phyloP scores from a whole-genome alignment of 2,113 vertebrate species.

The Paramormyrops kingsleyae region DNA sequence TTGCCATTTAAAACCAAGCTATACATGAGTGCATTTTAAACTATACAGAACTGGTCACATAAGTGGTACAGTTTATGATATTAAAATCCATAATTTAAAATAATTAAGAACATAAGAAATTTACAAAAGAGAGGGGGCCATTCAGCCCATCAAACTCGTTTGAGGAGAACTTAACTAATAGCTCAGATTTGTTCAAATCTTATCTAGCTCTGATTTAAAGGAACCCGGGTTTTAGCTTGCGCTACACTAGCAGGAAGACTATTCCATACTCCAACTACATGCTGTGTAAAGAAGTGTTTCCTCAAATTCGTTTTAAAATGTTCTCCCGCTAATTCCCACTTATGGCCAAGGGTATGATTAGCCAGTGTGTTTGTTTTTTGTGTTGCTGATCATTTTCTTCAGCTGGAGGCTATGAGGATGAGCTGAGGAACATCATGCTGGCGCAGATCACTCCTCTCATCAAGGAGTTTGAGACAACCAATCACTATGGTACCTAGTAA shows the following conservation, averaged over 20 bases:
- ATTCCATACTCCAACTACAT: no score
- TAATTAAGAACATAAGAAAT: neutral
- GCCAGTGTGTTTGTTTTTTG: neutral
- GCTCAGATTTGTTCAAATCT: no score
- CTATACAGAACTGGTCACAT: neutral
- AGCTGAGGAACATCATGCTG: conserved; percentile 47
- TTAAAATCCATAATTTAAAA: neutral
- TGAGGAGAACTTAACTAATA: no score
- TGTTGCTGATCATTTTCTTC: neutral
- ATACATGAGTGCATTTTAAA: neutral
- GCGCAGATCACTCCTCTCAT: conserved; percentile 42
- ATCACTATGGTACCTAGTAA: conserved; percentile 40
- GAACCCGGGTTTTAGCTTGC: no score
- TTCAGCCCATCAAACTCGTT: no score
- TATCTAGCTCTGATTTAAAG: no score
- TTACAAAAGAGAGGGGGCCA: no score
- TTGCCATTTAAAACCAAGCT: neutral
- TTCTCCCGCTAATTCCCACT: no score
- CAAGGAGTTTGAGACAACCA: conserved; percentile 43
- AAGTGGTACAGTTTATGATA: neutral
- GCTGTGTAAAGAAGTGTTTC: no score
- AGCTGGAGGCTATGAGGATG: conserved; percentile 34
- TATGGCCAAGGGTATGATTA: neutral
- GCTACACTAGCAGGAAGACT: no score
- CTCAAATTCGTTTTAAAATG: no score